Evolutionary conservation across 2,113 vertebrate species (phyloP).

Genomic region (Montifringilla adamsi): DNA sequence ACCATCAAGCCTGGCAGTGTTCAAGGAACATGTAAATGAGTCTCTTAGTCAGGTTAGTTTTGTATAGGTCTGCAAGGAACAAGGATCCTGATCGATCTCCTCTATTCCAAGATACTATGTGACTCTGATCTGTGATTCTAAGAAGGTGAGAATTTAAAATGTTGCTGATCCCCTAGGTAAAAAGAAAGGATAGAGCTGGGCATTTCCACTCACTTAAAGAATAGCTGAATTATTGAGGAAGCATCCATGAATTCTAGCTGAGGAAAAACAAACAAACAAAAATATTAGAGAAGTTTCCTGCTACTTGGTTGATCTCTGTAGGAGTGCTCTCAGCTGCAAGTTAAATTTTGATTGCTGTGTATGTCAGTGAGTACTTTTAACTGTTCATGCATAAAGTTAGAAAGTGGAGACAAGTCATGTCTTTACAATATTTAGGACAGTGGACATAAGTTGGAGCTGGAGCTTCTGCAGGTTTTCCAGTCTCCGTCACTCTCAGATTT

Average conservation of each 20-base stretch:
- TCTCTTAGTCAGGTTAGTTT: background rate
- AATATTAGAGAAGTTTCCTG: background rate
- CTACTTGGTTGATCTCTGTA: background rate
- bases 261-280: background rate
- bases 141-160: background rate
- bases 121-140: background rate
- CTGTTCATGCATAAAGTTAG: background rate
- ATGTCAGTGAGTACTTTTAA: background rate
- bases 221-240: background rate
- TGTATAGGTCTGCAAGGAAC: background rate
- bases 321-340: background rate
- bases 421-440: background rate
- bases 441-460: rapidly evolving
- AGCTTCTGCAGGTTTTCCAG: background rate
- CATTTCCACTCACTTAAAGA: background rate
- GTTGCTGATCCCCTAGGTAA: background rate
- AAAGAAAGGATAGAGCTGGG: background rate
- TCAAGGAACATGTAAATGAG: background rate
- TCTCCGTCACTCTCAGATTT: background rate
- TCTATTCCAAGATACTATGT: rapidly evolving
- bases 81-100: background rate
- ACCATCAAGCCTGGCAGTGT: background rate
- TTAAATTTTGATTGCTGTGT: background rate
- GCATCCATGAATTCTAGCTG: background rate
- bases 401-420: background rate